Conservation (phyloP, 2,888 invertebrate genomes). For the Ophonus ardosiacus region DNA sequence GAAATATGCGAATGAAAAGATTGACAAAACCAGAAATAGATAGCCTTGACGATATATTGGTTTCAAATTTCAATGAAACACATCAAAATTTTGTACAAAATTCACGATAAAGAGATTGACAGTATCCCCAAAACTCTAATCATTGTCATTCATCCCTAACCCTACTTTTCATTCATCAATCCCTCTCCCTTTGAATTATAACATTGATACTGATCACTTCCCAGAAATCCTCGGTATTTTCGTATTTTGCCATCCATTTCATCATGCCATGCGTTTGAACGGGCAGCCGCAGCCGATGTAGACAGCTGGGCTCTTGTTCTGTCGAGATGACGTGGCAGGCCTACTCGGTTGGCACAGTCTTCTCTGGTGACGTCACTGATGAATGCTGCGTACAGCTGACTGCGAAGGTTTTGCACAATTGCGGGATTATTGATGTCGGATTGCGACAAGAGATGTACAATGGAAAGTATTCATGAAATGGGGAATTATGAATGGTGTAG, state of each 20-base stretch:
- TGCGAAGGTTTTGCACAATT: slow-evolving; percentile 4
- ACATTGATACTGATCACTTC: slow-evolving; percentile 1
- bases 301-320: slow-evolving; percentile 38
- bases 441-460: not conserved
- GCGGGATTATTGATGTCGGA: not conserved
- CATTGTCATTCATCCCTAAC: not conserved
- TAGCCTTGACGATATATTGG: too few relatives aligned
- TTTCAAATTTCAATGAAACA: too few relatives aligned
- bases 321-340: not conserved
- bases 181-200: not conserved
- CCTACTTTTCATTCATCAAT: not conserved
- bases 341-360: slow-evolving; percentile 5
- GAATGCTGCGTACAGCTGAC: slow-evolving; percentile 25
- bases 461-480: not conserved
- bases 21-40: too few relatives aligned
- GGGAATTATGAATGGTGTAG: too few relatives aligned
- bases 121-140: too few relatives aligned
- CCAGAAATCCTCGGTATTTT: not conserved
- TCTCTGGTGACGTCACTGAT: slow-evolving; percentile 16
- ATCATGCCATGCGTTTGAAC: not conserved
- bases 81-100: too few relatives aligned
- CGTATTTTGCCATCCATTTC: slow-evolving; percentile 15
- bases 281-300: not conserved
- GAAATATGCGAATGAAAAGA: too few relatives aligned
- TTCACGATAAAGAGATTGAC: too few relatives aligned